These are phyloP conservation scores for Papilio gigon DNA, from an alignment of 2,888 invertebrate genomes.

Conservation along the genomic window DNA sequence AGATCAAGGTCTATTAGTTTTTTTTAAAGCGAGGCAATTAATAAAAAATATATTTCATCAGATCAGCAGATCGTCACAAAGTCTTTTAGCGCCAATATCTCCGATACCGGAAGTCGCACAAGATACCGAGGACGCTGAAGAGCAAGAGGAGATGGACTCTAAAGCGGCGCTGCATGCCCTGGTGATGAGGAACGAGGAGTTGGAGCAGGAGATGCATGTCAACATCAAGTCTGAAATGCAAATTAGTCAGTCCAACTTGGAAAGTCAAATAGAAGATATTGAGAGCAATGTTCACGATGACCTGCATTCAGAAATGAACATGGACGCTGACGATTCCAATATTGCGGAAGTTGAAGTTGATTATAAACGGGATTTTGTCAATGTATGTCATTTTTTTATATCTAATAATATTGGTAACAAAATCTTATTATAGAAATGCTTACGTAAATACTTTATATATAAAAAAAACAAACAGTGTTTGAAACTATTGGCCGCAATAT, in stretches of 20 bases:
- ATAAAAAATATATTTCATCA: conserved; percentile 45
- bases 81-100: conserved; percentile 66
- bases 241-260: conserved; percentile 5
- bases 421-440: too few species aligned
- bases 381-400: conserved; percentile 2
- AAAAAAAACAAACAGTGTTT: too few species aligned
- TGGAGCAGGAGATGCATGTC: conserved; percentile 6
- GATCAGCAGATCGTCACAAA: conserved; percentile 61
- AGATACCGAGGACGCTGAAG: conserved; percentile 39
- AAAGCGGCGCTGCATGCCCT: conserved; percentile 54
- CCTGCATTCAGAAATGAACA: conserved; percentile 29
- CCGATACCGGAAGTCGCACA: conserved; percentile 41
- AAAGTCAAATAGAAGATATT: not conserved
- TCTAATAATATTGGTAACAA: too few species aligned
- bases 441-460: too few species aligned
- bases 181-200: conserved; percentile 45
- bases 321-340: not conserved
- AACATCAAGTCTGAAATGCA: conserved; percentile 1
- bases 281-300: conserved; percentile 17
- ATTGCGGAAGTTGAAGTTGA: conserved; percentile 49
- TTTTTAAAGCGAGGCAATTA: not conserved
- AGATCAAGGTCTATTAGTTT: too few species aligned
- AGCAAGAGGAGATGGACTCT: conserved; percentile 47
- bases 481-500: too few species aligned
- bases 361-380: conserved; percentile 46